These are phyloP conservation scores for Hephaestus fuliginosus DNA, from an alignment of 2,797 vertebrate genomes.

Conservation along the genomic window DNA sequence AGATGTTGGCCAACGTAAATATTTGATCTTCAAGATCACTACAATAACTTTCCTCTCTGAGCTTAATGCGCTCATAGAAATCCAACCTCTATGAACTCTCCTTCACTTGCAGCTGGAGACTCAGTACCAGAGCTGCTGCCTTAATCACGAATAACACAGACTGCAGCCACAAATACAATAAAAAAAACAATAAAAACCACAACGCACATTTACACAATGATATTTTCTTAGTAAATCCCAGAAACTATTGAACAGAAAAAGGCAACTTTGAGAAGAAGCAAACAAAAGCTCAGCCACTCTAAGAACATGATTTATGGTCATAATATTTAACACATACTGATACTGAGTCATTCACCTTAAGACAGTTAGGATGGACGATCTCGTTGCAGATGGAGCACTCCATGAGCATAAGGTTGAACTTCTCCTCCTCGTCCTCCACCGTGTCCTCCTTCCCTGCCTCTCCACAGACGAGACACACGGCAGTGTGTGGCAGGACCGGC, in stretches of 20 bases:
- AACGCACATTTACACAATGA: neutral
- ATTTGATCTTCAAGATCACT: neutral
- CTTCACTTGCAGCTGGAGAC: neutral
- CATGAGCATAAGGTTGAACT: conserved; percentile 98
- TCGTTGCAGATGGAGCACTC: conserved; percentile 99
- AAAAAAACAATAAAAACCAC: neutral
- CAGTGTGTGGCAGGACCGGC: conserved; percentile 97
- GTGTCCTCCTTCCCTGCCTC: conserved; percentile 97
- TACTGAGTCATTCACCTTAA: conserved; percentile 87
- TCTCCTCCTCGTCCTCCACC: conserved; percentile 93
- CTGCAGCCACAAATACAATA: neutral
- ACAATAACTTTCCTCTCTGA: neutral
- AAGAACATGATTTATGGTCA: neutral
- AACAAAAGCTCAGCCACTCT: neutral
- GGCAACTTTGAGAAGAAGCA: neutral
- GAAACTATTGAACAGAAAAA: neutral
- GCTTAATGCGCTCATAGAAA: neutral
- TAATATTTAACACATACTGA: neutral
- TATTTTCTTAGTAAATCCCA: neutral
- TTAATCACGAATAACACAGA: neutral
- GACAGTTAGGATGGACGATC: conserved; percentile 96
- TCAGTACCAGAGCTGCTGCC: neutral
- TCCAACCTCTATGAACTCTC: neutral
- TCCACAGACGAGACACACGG: conserved; percentile 95
- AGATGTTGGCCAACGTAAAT: neutral